Percentiles rank a stretch among this genome's conserved stretches.
Evolutionary conservation across 2,113 vertebrate genomes (phyloP).

Genomic region (Bathybates hornii): DNA sequence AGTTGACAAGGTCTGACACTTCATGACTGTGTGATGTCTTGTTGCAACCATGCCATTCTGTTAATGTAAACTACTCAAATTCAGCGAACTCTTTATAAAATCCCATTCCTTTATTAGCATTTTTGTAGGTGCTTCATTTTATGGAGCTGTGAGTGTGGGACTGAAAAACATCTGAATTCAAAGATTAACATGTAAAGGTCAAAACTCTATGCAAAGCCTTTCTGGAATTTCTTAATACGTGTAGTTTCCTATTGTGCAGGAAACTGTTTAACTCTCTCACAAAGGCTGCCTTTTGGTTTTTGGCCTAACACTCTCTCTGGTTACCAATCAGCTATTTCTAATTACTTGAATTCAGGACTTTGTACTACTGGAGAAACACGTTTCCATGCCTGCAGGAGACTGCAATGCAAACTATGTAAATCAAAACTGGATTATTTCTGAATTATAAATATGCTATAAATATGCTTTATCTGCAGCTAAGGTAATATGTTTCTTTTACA

Average conservation of each 20-base stretch:
- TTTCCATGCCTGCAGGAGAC: neutral
- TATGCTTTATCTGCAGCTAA: neutral
- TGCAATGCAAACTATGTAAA: neutral
- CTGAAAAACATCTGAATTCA: neutral
- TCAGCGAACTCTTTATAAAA: neutral
- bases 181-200: neutral
- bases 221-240: neutral
- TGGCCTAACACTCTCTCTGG: neutral
- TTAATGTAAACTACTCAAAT: neutral
- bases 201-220: neutral
- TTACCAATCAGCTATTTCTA: neutral
- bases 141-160: neutral
- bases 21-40: neutral
- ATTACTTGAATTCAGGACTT: neutral
- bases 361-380: neutral
- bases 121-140: neutral
- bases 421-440: neutral
- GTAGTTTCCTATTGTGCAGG: neutral
- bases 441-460: neutral
- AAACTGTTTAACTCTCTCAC: neutral
- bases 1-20: neutral
- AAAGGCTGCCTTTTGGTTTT: neutral
- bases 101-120: neutral
- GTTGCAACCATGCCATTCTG: rapidly evolving
- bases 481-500: neutral